These are phyloP conservation scores for Apus apus DNA, from an alignment of 2,113 vertebrate species.

Conservation along the genomic window DNA sequence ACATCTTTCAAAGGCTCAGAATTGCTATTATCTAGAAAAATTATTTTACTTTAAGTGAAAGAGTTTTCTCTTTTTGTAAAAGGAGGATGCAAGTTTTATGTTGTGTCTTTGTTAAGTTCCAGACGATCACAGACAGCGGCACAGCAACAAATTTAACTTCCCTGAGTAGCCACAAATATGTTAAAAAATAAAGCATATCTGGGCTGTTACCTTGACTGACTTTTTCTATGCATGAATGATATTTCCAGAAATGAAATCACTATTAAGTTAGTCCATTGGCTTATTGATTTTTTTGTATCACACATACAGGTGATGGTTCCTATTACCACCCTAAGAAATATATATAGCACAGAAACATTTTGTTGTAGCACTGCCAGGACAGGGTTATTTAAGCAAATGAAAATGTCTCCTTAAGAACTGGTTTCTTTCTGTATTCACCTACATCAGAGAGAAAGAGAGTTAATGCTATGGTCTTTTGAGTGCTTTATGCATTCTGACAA, in stretches of 20 bases:
- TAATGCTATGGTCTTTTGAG: conserved; percentile 54
- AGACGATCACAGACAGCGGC: not conserved
- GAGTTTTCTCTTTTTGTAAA: not conserved
- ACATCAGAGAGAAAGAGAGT: conserved; percentile 36
- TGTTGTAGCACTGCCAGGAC: not conserved
- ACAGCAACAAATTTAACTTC: not conserved
- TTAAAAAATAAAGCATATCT: not conserved
- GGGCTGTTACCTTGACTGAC: not conserved
- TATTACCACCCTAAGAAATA: not conserved
- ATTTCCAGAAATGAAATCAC: not conserved
- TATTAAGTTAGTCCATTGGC: not conserved
- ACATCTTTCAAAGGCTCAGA: not conserved
- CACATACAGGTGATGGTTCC: not conserved
- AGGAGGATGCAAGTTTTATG: not conserved
- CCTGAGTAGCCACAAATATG: not conserved
- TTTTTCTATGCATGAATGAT: not conserved
- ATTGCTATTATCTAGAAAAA: not conserved
- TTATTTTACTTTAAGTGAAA: not conserved
- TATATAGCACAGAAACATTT: not conserved
- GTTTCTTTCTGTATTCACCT: conserved; percentile 35
- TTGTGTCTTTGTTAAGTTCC: not conserved
- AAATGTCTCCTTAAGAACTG: conserved; percentile 43
- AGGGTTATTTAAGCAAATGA: conserved; percentile 46
- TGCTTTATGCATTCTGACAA: conserved; percentile 69
- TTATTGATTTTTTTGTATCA: not conserved